A percentile compares a stretch with the other conserved stretches of the same genome.
Evolutionary conservation across 2,113 vertebrate genomes (phyloP).

Genomic region (Serinus canaria): DNA sequence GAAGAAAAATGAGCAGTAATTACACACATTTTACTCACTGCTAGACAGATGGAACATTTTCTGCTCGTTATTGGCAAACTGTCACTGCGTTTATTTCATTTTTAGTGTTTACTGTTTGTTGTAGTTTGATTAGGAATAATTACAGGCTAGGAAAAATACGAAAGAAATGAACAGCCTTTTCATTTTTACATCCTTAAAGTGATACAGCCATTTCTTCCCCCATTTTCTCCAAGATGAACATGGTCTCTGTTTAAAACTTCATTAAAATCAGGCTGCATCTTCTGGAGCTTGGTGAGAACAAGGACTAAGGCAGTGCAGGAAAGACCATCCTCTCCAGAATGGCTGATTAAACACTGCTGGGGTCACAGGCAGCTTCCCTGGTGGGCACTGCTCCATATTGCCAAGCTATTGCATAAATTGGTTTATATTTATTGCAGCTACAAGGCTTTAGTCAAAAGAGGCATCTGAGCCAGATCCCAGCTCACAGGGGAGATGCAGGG

Average conservation of each 20-base stretch:
- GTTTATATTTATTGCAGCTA: background rate
- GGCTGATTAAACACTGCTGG: background rate
- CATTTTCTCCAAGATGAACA: background rate
- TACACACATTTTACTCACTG: conserved; percentile 77
- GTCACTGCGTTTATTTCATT: conserved; percentile 77
- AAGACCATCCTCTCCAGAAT: background rate
- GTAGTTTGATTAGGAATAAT: conserved; percentile 80
- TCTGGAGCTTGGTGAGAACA: background rate
- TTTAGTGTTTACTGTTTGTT: conserved; percentile 81
- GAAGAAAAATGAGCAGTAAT: conserved; percentile 83
- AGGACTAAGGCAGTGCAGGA: fast-evolving
- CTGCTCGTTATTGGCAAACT: conserved; percentile 78
- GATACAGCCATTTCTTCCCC: conserved; percentile 5
- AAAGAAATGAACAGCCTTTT: conserved; percentile 61
- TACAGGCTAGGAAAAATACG: conserved; percentile 74
- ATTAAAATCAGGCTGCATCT: background rate
- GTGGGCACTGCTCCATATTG: background rate
- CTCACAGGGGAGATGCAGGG: background rate
- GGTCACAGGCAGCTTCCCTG: background rate
- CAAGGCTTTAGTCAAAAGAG: background rate
- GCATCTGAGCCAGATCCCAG: background rate
- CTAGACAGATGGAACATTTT: conserved; percentile 79
- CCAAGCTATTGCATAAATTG: background rate
- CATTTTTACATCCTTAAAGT: conserved; percentile 53
- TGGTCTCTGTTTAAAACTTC: background rate